Percentiles rank a stretch among this genome's conserved stretches.
These are phyloP conservation scores for Triops longicaudatus DNA, from an alignment of 1,140 invertebrate genomes.

Conservation along the genomic window DNA sequence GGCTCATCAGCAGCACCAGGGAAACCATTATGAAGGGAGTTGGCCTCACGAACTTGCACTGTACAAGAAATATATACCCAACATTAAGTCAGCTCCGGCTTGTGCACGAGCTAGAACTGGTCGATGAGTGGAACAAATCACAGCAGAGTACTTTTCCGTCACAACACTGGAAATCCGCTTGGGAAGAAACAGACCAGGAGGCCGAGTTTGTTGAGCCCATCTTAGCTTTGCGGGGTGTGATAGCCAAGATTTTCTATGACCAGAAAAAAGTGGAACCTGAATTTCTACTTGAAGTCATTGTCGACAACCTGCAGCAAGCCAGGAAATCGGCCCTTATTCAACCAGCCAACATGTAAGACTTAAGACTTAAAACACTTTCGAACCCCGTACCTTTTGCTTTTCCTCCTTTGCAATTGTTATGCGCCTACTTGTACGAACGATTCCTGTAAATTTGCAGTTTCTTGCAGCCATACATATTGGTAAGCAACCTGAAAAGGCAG, in stretches of 20 bases:
- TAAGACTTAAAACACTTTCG: no score
- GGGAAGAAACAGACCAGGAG: neutral
- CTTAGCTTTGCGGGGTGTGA: neutral
- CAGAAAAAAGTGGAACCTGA: neutral
- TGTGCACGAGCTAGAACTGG: constrained; percentile 9
- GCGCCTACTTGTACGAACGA: neutral
- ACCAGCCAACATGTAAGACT: neutral
- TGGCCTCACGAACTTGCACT: constrained; percentile 9
- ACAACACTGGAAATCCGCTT: neutral
- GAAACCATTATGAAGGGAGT: neutral
- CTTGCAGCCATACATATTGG: no score
- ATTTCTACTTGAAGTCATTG: neutral
- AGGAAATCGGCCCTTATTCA: neutral
- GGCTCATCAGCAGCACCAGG: neutral
- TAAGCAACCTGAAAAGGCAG: no score
- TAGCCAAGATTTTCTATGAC: neutral
- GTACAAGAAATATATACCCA: constrained; percentile 24
- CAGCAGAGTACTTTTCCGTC: neutral
- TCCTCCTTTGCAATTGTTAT: no score
- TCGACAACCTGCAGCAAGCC: neutral
- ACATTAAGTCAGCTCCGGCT: constrained; percentile 13
- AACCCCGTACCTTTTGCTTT: no score
- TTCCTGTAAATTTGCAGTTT: no score
- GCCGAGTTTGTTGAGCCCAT: neutral
- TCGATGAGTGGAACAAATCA: neutral